A percentile compares a stretch with the other conserved stretches of the same genome.
Evolutionary conservation across 1,140 invertebrate genomes (phyloP).

Genomic region (Aricia agestis): DNA sequence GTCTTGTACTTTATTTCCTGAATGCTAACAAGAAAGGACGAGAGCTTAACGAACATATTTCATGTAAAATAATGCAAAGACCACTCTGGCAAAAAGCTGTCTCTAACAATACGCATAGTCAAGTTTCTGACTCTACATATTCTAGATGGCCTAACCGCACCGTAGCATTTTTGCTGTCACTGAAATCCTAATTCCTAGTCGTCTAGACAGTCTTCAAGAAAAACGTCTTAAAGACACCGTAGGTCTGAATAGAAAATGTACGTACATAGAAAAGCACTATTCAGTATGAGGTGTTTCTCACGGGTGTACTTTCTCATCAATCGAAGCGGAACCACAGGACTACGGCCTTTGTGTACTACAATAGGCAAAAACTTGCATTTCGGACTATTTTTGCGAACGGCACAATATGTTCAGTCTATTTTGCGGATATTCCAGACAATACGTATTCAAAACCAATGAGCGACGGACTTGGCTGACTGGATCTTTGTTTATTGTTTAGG

Average conservation of each 20-base stretch:
- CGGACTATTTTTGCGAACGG: neutral
- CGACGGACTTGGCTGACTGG: neutral
- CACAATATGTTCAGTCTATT: neutral
- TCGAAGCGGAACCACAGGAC: conserved; percentile 12
- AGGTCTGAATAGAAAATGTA: conserved; percentile 4
- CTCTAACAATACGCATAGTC: no score
- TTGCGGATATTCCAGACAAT: neutral
- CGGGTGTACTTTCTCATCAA: conserved; percentile 12
- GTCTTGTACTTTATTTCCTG: no score
- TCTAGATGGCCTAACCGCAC: no score
- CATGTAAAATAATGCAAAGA: no score
- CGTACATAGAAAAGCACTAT: conserved; percentile 10
- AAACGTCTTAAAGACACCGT: neutral
- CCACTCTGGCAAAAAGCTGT: no score
- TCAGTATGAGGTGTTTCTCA: conserved; percentile 8
- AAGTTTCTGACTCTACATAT: no score
- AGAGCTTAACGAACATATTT: no score
- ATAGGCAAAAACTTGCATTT: neutral
- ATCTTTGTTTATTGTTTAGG: no score
- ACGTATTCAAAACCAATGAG: neutral
- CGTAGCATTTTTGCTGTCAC: no score
- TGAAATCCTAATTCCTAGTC: neutral
- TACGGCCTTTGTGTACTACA: neutral
- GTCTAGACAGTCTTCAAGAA: neutral
- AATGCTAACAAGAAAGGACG: no score